A percentile compares a stretch with the other conserved stretches of the same genome.
These are phyloP conservation scores for Corythoichthys intestinalis DNA, from an alignment of 2,113 vertebrate species.

Conservation along the genomic window DNA sequence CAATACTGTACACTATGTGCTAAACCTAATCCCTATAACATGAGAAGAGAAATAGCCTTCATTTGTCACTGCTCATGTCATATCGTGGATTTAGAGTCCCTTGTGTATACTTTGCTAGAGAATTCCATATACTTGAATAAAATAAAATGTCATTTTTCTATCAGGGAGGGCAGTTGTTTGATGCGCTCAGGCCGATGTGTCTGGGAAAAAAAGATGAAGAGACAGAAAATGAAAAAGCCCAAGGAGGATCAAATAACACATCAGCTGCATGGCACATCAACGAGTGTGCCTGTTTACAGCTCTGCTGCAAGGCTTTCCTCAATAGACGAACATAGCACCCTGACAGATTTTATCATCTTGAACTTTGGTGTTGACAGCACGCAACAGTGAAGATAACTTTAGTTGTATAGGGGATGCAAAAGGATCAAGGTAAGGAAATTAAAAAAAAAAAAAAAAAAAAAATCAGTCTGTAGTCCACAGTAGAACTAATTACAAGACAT, in stretches of 20 bases:
- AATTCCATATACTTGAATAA: constrained; percentile 5
- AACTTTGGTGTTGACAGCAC: not conserved
- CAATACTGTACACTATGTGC: not conserved
- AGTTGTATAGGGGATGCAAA: not conserved
- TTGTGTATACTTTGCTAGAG: not conserved
- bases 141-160: constrained; percentile 9
- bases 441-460: not conserved
- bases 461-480: constrained; percentile 2
- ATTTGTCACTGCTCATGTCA: not conserved
- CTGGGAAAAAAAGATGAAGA: constrained; percentile 45
- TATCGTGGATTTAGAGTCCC: not conserved
- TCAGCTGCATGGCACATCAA: constrained; percentile 26
- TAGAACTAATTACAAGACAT: constrained; percentile 18
- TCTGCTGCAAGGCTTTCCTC: constrained; percentile 34
- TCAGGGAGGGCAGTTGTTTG: constrained; percentile 32
- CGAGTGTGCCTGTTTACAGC: constrained; percentile 42
- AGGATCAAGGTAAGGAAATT: constrained; percentile 6
- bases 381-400: not conserved
- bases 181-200: constrained; percentile 35
- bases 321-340: constrained; percentile 35
- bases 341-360: constrained; percentile 25
- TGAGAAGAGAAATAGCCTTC: not conserved
- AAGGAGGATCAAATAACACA: constrained; percentile 41
- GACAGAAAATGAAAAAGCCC: constrained; percentile 27
- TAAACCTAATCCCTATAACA: not conserved